These are phyloP conservation scores for Urocolius indicus DNA, from an alignment of 2,113 vertebrate genomes.

Conservation along the genomic window DNA sequence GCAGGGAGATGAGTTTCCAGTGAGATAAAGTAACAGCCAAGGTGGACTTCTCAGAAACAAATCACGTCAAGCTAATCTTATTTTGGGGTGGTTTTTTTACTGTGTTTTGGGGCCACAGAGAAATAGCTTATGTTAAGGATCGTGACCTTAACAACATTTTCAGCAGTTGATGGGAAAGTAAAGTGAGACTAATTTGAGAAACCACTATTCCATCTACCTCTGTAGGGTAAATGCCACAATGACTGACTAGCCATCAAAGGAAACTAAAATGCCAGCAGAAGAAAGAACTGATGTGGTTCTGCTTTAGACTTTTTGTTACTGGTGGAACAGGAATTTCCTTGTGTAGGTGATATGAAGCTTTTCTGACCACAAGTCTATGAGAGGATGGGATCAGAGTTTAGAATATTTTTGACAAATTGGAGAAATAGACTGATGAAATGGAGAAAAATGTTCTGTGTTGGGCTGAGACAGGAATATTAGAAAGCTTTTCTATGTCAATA, in stretches of 20 bases:
- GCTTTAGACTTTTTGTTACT: background rate
- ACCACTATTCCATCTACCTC: background rate
- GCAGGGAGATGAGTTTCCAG: background rate
- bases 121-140: background rate
- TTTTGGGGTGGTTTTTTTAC: background rate
- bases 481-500: background rate
- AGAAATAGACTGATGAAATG: conserved; percentile 33
- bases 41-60: background rate
- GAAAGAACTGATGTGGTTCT: background rate
- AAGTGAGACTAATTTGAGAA: background rate
- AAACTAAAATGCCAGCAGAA: background rate
- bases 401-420: background rate
- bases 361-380: background rate
- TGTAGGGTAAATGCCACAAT: background rate
- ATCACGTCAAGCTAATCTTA: background rate
- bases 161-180: background rate
- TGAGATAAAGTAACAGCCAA: background rate
- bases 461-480: background rate
- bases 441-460: background rate
- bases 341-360: conserved; percentile 8
- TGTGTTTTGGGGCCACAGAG: background rate
- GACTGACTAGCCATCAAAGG: background rate
- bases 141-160: background rate
- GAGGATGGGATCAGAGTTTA: background rate
- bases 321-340: background rate